These are phyloP conservation scores for Uloborus plumipes DNA, from an alignment of 2,888 invertebrate genomes.

Conservation along the genomic window DNA sequence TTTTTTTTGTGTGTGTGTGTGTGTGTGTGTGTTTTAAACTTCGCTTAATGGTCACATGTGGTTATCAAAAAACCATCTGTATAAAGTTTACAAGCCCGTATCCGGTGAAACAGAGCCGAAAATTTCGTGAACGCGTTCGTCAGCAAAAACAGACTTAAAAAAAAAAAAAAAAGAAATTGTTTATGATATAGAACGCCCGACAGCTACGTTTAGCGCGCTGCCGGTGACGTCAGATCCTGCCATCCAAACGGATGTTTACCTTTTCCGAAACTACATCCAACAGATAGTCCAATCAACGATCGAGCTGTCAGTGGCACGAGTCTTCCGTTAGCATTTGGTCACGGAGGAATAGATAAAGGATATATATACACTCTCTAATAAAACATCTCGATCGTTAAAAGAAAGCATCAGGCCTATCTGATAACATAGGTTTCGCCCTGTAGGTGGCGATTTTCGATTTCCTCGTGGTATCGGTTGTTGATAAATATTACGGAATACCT, in stretches of 20 bases:
- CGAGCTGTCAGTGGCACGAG: conserved; percentile 47
- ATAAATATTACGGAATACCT: conserved; percentile 25
- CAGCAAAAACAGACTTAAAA: neutral
- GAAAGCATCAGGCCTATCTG: conserved; percentile 23
- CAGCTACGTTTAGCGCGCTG: conserved; percentile 13
- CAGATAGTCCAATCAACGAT: conserved; percentile 37
- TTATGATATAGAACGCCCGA: conserved; percentile 41
- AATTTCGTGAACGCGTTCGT: conserved; percentile 21
- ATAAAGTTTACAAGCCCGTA: conserved; percentile 52
- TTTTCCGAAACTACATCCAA: conserved; percentile 32
- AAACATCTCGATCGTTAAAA: conserved; percentile 15
- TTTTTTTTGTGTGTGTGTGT: no score
- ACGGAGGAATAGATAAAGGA: no score
- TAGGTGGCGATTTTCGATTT: conserved; percentile 30
- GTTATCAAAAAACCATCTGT: conserved; percentile 24
- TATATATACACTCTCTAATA: no score
- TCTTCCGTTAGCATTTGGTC: neutral
- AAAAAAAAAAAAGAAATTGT: conserved; percentile 17
- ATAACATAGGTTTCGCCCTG: conserved; percentile 13
- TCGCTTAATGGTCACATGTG: no score
- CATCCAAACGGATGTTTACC: conserved; percentile 51
- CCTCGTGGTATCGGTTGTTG: conserved; percentile 22
- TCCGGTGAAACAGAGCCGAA: conserved; percentile 35
- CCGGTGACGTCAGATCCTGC: conserved; percentile 55
- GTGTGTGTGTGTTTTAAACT: no score